Percentiles rank a stretch among this genome's conserved stretches.
Conservation (phyloP, 2,113 vertebrate species). For the Cricetomys ansorgei region DNA sequence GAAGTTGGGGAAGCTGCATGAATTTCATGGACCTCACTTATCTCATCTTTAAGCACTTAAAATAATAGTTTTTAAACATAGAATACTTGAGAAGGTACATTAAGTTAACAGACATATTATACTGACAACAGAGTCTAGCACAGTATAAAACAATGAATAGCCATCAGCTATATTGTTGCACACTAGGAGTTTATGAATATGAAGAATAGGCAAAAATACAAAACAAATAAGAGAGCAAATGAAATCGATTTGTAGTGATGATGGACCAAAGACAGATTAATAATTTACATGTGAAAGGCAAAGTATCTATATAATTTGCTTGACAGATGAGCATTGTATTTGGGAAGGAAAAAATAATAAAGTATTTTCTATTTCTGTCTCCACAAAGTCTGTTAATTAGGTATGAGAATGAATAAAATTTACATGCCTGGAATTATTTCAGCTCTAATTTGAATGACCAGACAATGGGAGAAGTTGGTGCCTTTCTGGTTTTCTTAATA, state of each 20-base stretch:
- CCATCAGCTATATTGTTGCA: background rate
- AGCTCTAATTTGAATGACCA: background rate
- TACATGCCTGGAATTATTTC: background rate
- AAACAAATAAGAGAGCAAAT: background rate
- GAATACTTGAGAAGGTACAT: background rate
- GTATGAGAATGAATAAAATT: background rate
- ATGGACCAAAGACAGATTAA: background rate
- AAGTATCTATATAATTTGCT: background rate
- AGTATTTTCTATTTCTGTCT: background rate
- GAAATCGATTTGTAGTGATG: background rate
- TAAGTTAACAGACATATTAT: background rate
- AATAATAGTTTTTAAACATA: background rate
- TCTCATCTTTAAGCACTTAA: background rate
- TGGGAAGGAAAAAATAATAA: background rate
- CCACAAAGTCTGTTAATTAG: background rate
- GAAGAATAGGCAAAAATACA: background rate
- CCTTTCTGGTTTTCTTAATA: background rate
- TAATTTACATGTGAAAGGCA: background rate
- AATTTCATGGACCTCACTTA: background rate
- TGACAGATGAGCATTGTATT: background rate
- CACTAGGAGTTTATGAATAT: background rate
- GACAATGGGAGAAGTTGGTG: background rate
- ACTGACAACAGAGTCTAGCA: background rate
- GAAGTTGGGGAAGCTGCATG: background rate
- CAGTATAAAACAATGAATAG: background rate